A percentile compares a stretch with the other conserved stretches of the same genome.
Conservation (phyloP, 2,888 invertebrate species). For the Protophormia terraenovae region DNA sequence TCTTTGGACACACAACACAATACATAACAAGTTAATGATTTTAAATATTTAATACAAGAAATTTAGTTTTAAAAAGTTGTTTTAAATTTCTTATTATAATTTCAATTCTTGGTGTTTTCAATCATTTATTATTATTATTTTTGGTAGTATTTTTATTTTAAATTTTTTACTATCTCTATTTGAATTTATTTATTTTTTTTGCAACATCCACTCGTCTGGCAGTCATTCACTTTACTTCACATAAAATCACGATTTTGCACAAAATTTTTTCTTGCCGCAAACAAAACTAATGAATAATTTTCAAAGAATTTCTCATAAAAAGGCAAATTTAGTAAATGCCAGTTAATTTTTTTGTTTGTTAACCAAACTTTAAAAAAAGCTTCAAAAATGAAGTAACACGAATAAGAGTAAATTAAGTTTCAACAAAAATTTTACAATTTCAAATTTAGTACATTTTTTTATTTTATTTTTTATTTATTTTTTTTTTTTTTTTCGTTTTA, state of each 20-base stretch:
- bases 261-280: neutral
- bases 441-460: slow-evolving; percentile 31
- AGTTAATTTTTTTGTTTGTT: neutral
- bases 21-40: neutral
- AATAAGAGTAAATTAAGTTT: slow-evolving; percentile 22
- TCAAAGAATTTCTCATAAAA: slow-evolving; percentile 54
- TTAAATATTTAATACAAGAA: neutral
- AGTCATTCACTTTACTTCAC: neutral
- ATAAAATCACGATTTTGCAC: slow-evolving; percentile 24
- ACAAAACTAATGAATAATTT: slow-evolving; percentile 22
- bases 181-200: neutral
- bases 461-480: slow-evolving; percentile 35
- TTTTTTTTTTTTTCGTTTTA: neutral
- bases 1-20: slow-evolving; percentile 1
- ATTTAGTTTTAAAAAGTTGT: neutral
- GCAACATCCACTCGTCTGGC: neutral
- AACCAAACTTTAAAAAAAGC: neutral
- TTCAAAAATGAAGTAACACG: slow-evolving; percentile 32
- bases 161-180: neutral
- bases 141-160: neutral
- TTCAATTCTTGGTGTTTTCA: neutral
- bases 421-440: slow-evolving; percentile 16
- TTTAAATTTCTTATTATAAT: neutral
- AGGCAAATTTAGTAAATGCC: slow-evolving; percentile 8
- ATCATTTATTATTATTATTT: neutral